Evolutionary conservation across 2,113 vertebrate genomes (phyloP).

Genomic region (Gnathonemus echidnorhynchus): DNA sequence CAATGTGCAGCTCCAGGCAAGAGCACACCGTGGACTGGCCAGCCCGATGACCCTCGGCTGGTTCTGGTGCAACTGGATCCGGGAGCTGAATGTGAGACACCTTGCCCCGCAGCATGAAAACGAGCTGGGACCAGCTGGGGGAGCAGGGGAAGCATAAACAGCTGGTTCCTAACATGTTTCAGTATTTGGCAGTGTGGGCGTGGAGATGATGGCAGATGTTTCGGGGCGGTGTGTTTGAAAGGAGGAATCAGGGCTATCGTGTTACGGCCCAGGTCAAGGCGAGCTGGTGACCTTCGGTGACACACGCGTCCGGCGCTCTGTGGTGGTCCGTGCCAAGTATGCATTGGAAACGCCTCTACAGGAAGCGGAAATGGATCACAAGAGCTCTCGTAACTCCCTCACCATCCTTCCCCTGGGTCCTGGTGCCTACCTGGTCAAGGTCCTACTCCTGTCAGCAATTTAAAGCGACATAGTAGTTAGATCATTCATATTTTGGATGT

Average conservation of each 20-base stretch:
- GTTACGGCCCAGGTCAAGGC: constrained; percentile 53
- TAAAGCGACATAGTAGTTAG: background rate
- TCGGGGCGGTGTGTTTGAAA: constrained; percentile 18
- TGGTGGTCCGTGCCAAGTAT: background rate
- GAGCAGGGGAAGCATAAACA: constrained; percentile 21
- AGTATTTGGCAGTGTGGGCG: background rate
- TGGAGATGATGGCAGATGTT: constrained; percentile 8
- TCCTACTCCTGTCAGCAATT: background rate
- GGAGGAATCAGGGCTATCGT: constrained; percentile 48
- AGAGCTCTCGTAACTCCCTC: background rate
- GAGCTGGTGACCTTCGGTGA: constrained; percentile 50
- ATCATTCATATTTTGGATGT: background rate
- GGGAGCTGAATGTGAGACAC: constrained; percentile 12
- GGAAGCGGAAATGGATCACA: background rate
- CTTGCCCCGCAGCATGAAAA: constrained; percentile 17
- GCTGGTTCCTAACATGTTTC: constrained; percentile 8
- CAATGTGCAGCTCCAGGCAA: background rate
- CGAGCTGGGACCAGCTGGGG: background rate
- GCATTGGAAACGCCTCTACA: background rate
- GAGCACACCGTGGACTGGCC: background rate
- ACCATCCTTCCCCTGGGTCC: background rate
- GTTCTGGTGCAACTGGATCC: constrained; percentile 37
- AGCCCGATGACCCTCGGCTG: constrained; percentile 19
- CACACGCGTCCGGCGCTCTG: constrained; percentile 40
- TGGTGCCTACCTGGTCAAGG: background rate